phyloP scores from a whole-genome alignment of 2,113 vertebrate genomes.

The Carettochelys insculpta region DNA sequence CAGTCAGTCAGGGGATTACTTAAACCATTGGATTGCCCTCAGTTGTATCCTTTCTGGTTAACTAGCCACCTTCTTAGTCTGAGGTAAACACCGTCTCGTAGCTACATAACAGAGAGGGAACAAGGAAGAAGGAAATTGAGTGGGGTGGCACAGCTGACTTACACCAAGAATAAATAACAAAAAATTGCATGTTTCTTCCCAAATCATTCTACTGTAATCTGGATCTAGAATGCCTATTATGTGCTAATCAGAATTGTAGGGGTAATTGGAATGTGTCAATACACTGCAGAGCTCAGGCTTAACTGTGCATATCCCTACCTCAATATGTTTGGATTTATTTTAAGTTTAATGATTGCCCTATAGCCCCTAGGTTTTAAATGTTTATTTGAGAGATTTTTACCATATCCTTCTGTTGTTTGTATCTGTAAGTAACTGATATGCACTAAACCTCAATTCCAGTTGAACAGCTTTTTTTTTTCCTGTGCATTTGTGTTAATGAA shows the following conservation, averaged over 20 bases:
- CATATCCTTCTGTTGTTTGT: neutral
- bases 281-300: neutral
- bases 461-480: neutral
- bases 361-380: no score
- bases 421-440: neutral
- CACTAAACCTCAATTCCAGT: neutral
- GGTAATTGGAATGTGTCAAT: neutral
- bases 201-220: neutral
- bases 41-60: neutral
- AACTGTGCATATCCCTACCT: accelerated
- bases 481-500: neutral
- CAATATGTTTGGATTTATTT: neutral
- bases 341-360: neutral
- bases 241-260: neutral
- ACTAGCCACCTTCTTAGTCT: neutral
- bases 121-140: neutral
- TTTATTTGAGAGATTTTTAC: neutral
- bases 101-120: neutral
- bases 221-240: neutral
- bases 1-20: neutral
- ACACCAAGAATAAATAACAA: neutral
- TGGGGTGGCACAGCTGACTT: neutral
- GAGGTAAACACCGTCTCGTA: neutral
- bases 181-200: neutral
- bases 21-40: neutral